These are phyloP conservation scores for Nesidiocoris tenuis DNA, from an alignment of 2,888 invertebrate species.

Conservation along the genomic window DNA sequence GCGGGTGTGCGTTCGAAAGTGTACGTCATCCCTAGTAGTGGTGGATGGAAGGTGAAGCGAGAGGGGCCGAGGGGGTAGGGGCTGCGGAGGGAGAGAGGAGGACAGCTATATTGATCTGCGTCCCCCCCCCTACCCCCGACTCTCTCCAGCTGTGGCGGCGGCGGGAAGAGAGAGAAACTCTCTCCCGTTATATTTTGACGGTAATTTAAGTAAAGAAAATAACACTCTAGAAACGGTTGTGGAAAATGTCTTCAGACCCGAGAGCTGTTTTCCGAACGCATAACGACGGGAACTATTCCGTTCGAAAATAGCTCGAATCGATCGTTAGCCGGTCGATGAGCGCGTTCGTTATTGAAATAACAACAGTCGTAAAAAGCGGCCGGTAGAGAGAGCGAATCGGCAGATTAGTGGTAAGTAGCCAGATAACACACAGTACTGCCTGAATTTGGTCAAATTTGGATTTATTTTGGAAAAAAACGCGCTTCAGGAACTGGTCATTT, in stretches of 20 bases:
- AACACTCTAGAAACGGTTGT: neutral
- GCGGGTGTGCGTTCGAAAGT: constrained; percentile 1
- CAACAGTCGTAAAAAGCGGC: neutral
- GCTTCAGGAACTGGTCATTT: no score
- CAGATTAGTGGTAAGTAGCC: no score
- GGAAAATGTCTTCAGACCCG: neutral
- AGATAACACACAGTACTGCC: no score
- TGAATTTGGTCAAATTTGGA: neutral
- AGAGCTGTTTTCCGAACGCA: neutral
- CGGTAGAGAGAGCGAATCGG: no score
- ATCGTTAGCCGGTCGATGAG: neutral
- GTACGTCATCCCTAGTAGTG: neutral
- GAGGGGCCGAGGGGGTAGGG: constrained; percentile 25
- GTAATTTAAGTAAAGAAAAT: constrained; percentile 44
- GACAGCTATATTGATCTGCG: constrained; percentile 49
- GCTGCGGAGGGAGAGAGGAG: constrained; percentile 40
- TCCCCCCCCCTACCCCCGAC: constrained; percentile 29
- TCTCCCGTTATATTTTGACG: constrained; percentile 45
- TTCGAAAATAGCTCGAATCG: neutral
- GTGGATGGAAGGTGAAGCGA: constrained; percentile 12
- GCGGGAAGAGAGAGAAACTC: constrained; percentile 33
- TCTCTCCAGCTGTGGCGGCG: constrained; percentile 22
- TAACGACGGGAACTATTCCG: neutral
- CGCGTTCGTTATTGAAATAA: neutral
- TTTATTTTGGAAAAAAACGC: neutral